A percentile compares a stretch with the other conserved stretches of the same genome.
Evolutionary conservation across 2,113 vertebrate species (phyloP).

Genomic region (Sinocyclocheilus anophthalmus): DNA sequence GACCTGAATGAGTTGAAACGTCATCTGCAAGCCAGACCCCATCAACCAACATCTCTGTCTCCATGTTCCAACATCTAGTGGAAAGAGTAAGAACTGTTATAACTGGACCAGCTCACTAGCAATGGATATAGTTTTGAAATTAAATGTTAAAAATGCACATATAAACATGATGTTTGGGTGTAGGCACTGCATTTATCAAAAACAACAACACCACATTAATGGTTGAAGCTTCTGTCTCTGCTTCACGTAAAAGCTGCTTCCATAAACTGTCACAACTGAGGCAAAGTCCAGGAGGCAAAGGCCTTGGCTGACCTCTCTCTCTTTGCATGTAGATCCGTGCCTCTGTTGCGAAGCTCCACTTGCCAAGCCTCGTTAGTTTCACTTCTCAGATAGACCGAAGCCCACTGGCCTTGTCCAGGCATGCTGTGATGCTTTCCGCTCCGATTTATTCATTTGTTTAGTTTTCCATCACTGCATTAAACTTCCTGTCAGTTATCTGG

Average conservation of each 20-base stretch:
- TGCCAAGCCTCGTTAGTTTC: constrained; percentile 73
- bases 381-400: constrained; percentile 63
- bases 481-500: constrained; percentile 46
- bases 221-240: constrained; percentile 27
- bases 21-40: neutral
- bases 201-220: neutral
- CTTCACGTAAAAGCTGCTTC: constrained; percentile 57
- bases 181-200: neutral
- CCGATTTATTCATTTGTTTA: constrained; percentile 49
- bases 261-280: constrained; percentile 57
- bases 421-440: constrained; percentile 41
- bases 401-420: constrained; percentile 59
- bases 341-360: constrained; percentile 50
- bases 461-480: constrained; percentile 49
- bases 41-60: neutral
- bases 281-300: constrained; percentile 66
- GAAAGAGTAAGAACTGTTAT: neutral
- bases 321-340: constrained; percentile 51
- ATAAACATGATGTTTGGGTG: neutral
- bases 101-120: neutral
- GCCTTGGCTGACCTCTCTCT: constrained; percentile 54
- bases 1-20: neutral
- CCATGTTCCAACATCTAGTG: neutral
- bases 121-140: neutral
- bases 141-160: constrained; percentile 6